Percentiles rank a stretch among this genome's conserved stretches.
Conservation (phyloP, 2,113 vertebrate genomes). For the Myiozetetes cayanensis region DNA sequence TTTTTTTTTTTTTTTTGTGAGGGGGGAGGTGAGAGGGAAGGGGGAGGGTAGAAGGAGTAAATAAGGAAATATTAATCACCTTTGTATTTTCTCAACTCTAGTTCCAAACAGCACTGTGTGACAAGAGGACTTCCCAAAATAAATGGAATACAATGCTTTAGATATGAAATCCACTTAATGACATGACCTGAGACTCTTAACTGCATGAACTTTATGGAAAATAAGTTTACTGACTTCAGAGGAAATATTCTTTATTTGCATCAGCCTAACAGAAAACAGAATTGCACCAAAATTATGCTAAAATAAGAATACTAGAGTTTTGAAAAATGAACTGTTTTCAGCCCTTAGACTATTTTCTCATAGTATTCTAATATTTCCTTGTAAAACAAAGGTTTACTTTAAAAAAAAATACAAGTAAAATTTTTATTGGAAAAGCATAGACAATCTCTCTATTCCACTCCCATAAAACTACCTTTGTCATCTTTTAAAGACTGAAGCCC, state of each 20-base stretch:
- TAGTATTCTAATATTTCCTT: background rate
- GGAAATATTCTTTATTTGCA: background rate
- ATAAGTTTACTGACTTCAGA: background rate
- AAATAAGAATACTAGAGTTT: background rate
- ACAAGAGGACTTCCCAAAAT: background rate
- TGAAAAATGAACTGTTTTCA: background rate
- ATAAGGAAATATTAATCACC: background rate
- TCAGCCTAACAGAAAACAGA: background rate
- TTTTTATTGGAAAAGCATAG: background rate
- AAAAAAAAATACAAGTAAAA: background rate
- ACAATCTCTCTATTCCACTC: background rate
- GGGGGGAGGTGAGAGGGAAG: background rate
- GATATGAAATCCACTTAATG: background rate
- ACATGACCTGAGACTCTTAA: background rate
- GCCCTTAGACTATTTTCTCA: background rate
- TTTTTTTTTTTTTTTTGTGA: too few species aligned
- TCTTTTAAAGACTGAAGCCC: background rate
- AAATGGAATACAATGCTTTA: background rate
- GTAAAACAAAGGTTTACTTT: background rate
- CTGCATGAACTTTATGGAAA: background rate
- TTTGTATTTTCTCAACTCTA: background rate
- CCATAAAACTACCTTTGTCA: background rate
- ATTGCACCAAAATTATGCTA: background rate
- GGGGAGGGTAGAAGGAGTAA: background rate
- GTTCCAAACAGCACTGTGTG: background rate